Percentiles rank a stretch among this genome's conserved stretches.
Conservation (phyloP, 1,140 invertebrate species). For the Hyles vespertilio region DNA sequence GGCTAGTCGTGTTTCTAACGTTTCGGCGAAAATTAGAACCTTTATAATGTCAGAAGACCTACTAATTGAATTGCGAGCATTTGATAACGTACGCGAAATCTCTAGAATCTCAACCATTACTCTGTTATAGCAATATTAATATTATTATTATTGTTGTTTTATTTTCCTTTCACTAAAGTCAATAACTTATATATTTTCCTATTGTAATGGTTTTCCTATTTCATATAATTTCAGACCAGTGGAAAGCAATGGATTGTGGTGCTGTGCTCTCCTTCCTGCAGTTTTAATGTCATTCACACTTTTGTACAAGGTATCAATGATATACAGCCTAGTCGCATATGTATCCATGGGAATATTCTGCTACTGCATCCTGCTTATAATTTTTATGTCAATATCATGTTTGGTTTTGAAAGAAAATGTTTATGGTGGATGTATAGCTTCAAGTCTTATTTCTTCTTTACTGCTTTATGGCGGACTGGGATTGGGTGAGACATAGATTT, state of each 20-base stretch:
- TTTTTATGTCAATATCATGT: conserved; percentile 48
- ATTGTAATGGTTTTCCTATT: no score
- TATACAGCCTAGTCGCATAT: conserved; percentile 43
- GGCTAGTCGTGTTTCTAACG: no score
- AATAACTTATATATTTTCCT: no score
- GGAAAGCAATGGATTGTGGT: conserved; percentile 55
- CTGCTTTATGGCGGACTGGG: conserved; percentile 36
- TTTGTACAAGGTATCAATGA: conserved; percentile 37
- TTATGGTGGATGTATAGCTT: conserved; percentile 45
- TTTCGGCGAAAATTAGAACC: no score
- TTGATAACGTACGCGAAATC: no score
- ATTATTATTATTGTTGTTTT: no score
- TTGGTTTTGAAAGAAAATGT: conserved; percentile 36
- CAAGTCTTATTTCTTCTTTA: conserved; percentile 37
- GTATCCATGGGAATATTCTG: conserved; percentile 39
- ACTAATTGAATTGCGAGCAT: no score
- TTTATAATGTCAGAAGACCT: no score
- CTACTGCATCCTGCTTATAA: conserved; percentile 44
- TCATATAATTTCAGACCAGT: conserved; percentile 40
- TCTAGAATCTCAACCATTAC: no score
- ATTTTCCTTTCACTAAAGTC: no score
- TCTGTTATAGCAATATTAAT: no score
- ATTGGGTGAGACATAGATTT: conserved; percentile 33
- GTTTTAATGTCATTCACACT: conserved; percentile 38
- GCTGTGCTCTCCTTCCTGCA: conserved; percentile 43